phyloP scores from a whole-genome alignment of 2,113 vertebrate genomes.

The Notechis scutatus region DNA sequence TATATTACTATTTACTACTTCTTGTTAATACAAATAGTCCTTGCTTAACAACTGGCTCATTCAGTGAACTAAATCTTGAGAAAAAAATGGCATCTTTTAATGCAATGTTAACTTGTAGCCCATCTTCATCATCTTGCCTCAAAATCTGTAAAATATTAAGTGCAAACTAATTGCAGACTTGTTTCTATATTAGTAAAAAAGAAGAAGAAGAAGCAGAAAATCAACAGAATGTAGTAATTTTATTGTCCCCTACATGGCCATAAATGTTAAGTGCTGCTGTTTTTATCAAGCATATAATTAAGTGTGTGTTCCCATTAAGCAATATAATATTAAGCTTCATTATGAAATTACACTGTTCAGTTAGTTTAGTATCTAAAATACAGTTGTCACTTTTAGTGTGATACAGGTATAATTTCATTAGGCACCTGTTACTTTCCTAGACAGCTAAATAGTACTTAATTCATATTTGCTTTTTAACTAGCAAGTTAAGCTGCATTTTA shows the following conservation, averaged over 20 bases:
- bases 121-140: not conserved
- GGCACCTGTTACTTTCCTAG: not conserved
- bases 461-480: not conserved
- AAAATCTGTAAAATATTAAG: not conserved
- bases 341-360: slow-evolving; percentile 40
- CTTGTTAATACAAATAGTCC: not conserved
- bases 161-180: slow-evolving; percentile 36
- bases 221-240: slow-evolving; percentile 40
- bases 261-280: slow-evolving; percentile 27
- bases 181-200: slow-evolving; percentile 33
- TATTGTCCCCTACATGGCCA: slow-evolving; percentile 34
- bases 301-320: slow-evolving; percentile 39
- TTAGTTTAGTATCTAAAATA: slow-evolving; percentile 39
- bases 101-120: not conserved
- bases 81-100: slow-evolving; percentile 1
- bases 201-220: not conserved
- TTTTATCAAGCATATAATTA: slow-evolving; percentile 51
- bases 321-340: slow-evolving; percentile 34
- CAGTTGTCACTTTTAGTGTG: slow-evolving; percentile 20
- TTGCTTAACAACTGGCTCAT: not conserved
- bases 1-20: too few relatives aligned
- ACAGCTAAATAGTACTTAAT: slow-evolving; percentile 16
- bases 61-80: slow-evolving; percentile 5
- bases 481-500: not conserved
- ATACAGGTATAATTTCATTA: slow-evolving; percentile 43